Base-by-base conservation (phyloP, 1,140 invertebrate genomes). In the Drosophila chauvacae region DNA sequence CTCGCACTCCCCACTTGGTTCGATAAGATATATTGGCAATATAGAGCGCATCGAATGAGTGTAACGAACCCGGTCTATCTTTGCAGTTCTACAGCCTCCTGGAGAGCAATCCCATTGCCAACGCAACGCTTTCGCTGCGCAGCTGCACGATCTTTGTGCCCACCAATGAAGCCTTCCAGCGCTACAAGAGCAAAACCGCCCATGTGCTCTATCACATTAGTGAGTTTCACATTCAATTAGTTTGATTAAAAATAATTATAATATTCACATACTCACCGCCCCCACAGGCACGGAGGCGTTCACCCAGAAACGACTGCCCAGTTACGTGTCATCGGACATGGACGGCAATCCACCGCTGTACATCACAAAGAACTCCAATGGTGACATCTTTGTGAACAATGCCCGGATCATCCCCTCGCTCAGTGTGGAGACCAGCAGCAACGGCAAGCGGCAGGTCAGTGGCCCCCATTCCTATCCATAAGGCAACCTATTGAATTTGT, bases 321-420 rank as follows among this genome's bases (percentile, higher is more conserved):
- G 93, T 23, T 95, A 94, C 2, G 94, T 96, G 83, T 94, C 94
- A 30, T 96, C 96, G 16, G 96, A 97, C 91, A 93, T 96, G 76
- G 95, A 95, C 28, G 96, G 96, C 18, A 97, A 96, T 93, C 96
- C 96, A 2, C 96, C 96, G 5, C 91, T 97, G 51, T 97, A 96
- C 95, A 94, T 97, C 39, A 97, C 96, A 33, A 93, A 94, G 60
- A 94, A 93, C 61, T 93, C 93, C 5, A 93, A 94, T 53, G 94
- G 96, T 60, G 96, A 96, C 63, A 95, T 97, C 71, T 97, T 95
- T 92, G 94, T 97, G 61, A 97, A 97, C 92, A 97, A 97, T 92
- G 96, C 96, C 0, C 95, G 95, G 92, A 94, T 97, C 39, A 92
- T 96, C 55, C 93, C 94, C 33, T 94, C 94, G n/a, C 94, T 95